Conservation (phyloP, 2,888 invertebrate genomes). For the Hydraecia micacea region DNA sequence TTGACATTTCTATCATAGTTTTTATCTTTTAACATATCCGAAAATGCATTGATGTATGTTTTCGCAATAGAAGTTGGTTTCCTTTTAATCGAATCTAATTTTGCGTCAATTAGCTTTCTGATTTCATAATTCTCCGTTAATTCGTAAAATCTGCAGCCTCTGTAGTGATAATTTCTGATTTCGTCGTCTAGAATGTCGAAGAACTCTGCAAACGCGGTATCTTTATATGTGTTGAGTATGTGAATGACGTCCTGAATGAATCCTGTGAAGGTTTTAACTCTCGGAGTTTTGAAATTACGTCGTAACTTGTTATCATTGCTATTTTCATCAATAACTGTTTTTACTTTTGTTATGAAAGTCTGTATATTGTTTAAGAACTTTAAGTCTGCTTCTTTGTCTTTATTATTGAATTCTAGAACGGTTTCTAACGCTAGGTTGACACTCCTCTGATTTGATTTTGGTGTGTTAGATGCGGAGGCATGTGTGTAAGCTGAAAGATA, state of each 20-base stretch:
- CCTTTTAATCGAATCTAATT: constrained; percentile 64
- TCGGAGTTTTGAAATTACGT: constrained; percentile 19
- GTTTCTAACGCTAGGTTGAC: constrained; percentile 22
- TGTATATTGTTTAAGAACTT: constrained; percentile 27
- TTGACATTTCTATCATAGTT: constrained; percentile 47
- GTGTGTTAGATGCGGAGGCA: not conserved
- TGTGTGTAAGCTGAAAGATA: constrained; percentile 19
- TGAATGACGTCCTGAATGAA: constrained; percentile 69
- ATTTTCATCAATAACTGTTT: constrained; percentile 25
- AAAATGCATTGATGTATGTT: constrained; percentile 54
- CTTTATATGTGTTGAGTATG: constrained; percentile 68
- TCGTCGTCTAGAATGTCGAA: constrained; percentile 69
- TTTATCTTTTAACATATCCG: constrained; percentile 50
- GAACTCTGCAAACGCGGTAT: constrained; percentile 71
- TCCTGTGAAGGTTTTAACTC: constrained; percentile 67
- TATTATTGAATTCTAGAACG: constrained; percentile 11
- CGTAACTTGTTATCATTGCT: not conserved
- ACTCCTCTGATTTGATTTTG: not conserved
- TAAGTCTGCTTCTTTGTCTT: constrained; percentile 22
- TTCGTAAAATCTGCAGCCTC: constrained; percentile 72
- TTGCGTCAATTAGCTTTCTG: constrained; percentile 65
- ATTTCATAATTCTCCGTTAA: constrained; percentile 63
- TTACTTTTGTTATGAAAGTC: constrained; percentile 37
- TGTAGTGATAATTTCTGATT: constrained; percentile 73
- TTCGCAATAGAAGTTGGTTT: constrained; percentile 61